Evolutionary conservation across 2,113 vertebrate species (phyloP).

Genomic region (Periophthalmodon schlosseri): DNA sequence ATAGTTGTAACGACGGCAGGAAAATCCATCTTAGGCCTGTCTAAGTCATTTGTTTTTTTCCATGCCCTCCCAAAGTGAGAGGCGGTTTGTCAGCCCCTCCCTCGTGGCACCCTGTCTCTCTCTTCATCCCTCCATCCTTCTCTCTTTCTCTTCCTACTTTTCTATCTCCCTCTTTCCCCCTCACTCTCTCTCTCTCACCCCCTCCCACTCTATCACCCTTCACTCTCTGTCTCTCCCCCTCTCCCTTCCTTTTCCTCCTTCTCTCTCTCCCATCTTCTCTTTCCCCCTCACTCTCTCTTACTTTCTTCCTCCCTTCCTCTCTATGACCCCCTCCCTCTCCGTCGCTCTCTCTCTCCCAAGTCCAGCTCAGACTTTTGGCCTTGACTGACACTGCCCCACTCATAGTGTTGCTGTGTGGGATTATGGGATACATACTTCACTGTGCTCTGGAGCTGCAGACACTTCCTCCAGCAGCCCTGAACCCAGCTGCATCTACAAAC

Average conservation of each 20-base stretch:
- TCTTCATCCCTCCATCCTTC: constrained; percentile 1
- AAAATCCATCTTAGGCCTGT: constrained; percentile 68
- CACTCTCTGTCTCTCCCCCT: neutral
- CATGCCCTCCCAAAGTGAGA: constrained; percentile 53
- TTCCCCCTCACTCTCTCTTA: neutral
- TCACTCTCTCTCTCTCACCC: too few species aligned
- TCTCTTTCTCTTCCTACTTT: constrained; percentile 19
- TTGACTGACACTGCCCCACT: constrained; percentile 51
- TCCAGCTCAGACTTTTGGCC: constrained; percentile 35
- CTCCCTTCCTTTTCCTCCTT: neutral
- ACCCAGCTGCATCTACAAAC: constrained; percentile 7
- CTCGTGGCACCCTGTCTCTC: neutral
- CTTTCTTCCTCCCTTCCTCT: neutral
- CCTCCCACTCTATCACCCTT: neutral
- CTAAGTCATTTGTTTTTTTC: constrained; percentile 63
- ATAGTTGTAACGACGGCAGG: constrained; percentile 58
- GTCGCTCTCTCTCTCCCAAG: constrained; percentile 19
- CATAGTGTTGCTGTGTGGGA: constrained; percentile 24
- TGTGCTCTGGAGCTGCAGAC: constrained; percentile 64
- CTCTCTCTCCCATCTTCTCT: too few species aligned
- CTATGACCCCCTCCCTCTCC: constrained; percentile 16
- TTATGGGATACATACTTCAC: constrained; percentile 58
- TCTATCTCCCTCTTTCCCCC: neutral
- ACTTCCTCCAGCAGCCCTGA: constrained; percentile 63
- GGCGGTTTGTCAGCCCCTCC: constrained; percentile 16